Conservation (phyloP, 1,140 invertebrate species). For the Eciton burchellii region DNA sequence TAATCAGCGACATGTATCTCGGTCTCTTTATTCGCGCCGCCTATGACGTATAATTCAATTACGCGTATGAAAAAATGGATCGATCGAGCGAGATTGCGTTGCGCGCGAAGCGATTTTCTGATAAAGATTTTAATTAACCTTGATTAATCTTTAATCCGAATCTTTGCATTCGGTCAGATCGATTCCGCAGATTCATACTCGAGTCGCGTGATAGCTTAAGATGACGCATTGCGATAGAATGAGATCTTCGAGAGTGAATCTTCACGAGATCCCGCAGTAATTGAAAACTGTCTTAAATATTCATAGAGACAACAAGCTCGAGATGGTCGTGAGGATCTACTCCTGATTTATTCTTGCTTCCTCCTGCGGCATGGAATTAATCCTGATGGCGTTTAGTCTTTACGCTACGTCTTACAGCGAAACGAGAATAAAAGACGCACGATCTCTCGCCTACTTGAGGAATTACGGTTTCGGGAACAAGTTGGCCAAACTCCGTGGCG, state of each 20-base stretch:
- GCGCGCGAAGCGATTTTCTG: neutral
- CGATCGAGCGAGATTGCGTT: neutral
- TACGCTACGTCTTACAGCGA: too few species aligned
- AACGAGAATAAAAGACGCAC: too few species aligned
- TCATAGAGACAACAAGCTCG: too few species aligned
- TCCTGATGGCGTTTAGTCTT: too few species aligned
- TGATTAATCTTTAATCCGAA: neutral
- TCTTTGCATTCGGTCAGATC: neutral
- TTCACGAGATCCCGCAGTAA: too few species aligned
- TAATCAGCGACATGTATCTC: neutral
- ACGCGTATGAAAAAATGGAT: neutral
- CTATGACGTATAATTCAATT: neutral
- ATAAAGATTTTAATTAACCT: neutral
- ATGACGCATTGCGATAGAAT: neutral
- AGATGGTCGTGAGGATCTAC: too few species aligned
- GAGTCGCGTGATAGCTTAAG: neutral
- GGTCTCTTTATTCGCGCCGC: conserved; percentile 3
- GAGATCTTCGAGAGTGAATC: too few species aligned
- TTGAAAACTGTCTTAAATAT: too few species aligned
- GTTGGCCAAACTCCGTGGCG: neutral
- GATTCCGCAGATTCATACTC: neutral
- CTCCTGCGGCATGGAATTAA: too few species aligned
- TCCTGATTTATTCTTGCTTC: too few species aligned
- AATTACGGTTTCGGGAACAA: neutral
- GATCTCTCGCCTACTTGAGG: too few species aligned